Percentiles rank a stretch among this genome's conserved stretches.
These are phyloP conservation scores for Mayetiola destructor DNA, from an alignment of 2,888 invertebrate species.

Conservation along the genomic window DNA sequence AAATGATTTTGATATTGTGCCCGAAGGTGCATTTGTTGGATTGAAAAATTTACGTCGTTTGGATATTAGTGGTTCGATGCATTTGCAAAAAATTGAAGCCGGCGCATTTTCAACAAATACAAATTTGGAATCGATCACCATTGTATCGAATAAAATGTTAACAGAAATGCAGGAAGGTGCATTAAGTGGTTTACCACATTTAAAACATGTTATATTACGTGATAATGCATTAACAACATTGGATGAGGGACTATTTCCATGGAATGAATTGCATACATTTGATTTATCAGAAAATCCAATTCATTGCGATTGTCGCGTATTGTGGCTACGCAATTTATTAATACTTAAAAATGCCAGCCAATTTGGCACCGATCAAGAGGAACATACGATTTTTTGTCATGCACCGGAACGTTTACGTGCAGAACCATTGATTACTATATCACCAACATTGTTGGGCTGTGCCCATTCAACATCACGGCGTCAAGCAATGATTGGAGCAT, in stretches of 20 bases:
- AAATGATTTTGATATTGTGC: slow-evolving; percentile 58
- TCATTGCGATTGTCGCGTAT: slow-evolving; percentile 61
- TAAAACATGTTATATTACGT: slow-evolving; percentile 58
- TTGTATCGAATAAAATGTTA: slow-evolving; percentile 65
- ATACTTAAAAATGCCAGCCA: slow-evolving; percentile 26
- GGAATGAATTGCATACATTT: slow-evolving; percentile 58
- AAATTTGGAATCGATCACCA: slow-evolving; percentile 60
- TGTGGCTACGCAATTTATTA: slow-evolving; percentile 64
- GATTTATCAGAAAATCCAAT: slow-evolving; percentile 74
- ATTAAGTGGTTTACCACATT: slow-evolving; percentile 63
- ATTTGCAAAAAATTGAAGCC: slow-evolving; percentile 55
- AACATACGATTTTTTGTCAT: slow-evolving; percentile 47
- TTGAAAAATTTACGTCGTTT: slow-evolving; percentile 59
- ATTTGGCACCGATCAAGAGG: slow-evolving; percentile 15
- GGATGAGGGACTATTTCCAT: slow-evolving; percentile 65
- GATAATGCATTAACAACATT: slow-evolving; percentile 64
- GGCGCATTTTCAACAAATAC: slow-evolving; percentile 68
- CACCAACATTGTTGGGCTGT: slow-evolving; percentile 67
- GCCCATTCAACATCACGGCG: slow-evolving; percentile 63
- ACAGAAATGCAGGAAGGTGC: slow-evolving; percentile 59
- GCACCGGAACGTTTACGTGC: slow-evolving; percentile 59
- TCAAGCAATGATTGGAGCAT: slow-evolving; percentile 63
- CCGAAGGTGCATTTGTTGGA: slow-evolving; percentile 61
- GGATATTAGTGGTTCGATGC: slow-evolving; percentile 64
- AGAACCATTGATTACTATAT: slow-evolving; percentile 49